Base-by-base conservation (phyloP, 2,113 vertebrate species). In the Syrrhaptes paradoxus region DNA sequence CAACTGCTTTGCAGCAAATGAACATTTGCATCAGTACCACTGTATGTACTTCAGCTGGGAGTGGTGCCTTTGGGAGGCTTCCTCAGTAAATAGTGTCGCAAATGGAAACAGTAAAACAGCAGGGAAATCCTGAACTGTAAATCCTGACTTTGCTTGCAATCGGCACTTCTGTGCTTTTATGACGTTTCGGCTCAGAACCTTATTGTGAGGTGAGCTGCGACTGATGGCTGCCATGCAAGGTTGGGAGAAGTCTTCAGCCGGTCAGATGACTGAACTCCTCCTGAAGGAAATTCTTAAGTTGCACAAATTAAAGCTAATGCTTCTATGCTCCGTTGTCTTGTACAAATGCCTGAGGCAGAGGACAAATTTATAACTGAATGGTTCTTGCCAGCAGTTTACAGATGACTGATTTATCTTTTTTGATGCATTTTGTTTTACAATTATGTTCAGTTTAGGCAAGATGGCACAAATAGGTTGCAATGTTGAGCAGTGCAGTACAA, bases 151-250 rank as follows among this genome's bases (percentile, higher is more conserved):
- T 92, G 96, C 92, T 95, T 96, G 95, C 98, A 97, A 88, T 91
- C 32, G 36, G 97, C 97, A 93, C 93, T 22, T 2, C 2, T 28
- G 95, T 98, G 98, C 98, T 89, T 97, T 96, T 95, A 95, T 99
- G 99, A 99, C 49, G 98, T 98, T 95, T 94, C 97, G 16, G 97
- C 98, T 98, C 96, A 1, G 97, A 99, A 98, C 98, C 99, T 78
- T 28, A 22, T 38, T 32, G 7, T 74, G 71, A 96, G 99, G 98
- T 97, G 99, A 98, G 98, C 97, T 61, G 72, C 26, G 89, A 98
- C 98, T 34, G 98, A 99, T 98, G 97, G 86, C 83, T 95, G 95
- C 98, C 98, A 94, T 78, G 95, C 97, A 96, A 83, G 21, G 88
- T 81, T 97, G 96, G 97, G 90, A 92, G 74, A 51, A 49, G 18